phyloP scores from a whole-genome alignment of 2,888 invertebrate species.

The Synergus itoensis region DNA sequence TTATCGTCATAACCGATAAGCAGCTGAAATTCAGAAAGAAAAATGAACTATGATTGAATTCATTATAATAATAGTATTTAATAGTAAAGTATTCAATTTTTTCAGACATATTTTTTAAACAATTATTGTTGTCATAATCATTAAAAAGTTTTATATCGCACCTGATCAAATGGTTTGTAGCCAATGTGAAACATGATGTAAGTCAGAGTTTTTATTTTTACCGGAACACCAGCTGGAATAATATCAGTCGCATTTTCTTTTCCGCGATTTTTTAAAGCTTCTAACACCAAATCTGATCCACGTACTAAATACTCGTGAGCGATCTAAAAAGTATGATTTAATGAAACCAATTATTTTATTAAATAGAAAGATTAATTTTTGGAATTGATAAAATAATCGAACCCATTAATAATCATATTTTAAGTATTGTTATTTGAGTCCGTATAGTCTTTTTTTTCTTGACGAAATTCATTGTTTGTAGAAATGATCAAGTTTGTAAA shows the following conservation, averaged over 20 bases:
- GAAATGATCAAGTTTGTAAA: too few species aligned
- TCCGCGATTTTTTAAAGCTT: constrained; percentile 72
- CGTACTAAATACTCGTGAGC: constrained; percentile 85
- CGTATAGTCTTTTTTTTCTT: background rate
- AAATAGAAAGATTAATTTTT: background rate
- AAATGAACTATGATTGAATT: background rate
- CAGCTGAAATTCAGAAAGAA: constrained; percentile 72
- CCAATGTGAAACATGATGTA: constrained; percentile 89
- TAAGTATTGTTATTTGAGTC: too few species aligned
- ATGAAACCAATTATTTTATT: background rate
- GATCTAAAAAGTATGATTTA: constrained; percentile 78
- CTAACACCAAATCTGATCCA: constrained; percentile 85
- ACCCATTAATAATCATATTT: too few species aligned
- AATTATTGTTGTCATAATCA: background rate
- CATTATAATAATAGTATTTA: too few species aligned
- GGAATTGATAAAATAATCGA: background rate
- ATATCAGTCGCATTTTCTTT: constrained; percentile 63
- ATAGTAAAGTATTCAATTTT: background rate
- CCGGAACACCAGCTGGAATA: constrained; percentile 50
- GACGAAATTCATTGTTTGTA: background rate
- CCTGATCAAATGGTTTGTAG: constrained; percentile 86
- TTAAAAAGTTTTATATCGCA: constrained; percentile 65
- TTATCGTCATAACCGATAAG: constrained; percentile 78
- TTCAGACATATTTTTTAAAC: background rate
- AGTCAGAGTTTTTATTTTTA: constrained; percentile 79